Base-by-base conservation (phyloP, 2,797 vertebrate genomes). In the Pogoniulus pusillus region DNA sequence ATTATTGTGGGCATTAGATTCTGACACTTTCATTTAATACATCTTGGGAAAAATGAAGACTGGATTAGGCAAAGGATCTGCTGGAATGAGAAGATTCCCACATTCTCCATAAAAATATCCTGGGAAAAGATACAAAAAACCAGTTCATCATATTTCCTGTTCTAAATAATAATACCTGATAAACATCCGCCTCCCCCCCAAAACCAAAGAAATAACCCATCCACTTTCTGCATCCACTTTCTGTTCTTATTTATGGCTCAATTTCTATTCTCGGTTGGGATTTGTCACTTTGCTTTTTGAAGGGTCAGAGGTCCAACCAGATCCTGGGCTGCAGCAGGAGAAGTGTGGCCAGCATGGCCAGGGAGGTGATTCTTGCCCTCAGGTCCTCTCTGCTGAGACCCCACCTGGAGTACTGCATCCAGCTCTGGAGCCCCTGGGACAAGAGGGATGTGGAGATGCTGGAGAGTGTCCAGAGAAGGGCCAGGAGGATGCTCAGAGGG, bases 181-280 rank as follows among this genome's bases (percentile, higher is more conserved):
- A 23, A 75, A 29, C 26, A n/a, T n/a, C 27, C 32, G 57, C 6
- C 27, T 17, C 53, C 51, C n/a, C n/a, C 20, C 24, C 26, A 12
- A 51, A 27, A 51, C 15, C 3, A 71, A 35, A 12, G 2, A 59
- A 34, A 18, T 3, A 63, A 64, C 32, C 34, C 24, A 54, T 18
- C 1, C 0, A 4, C 7, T 1, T n/a, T n/a, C n/a, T n/a, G n/a
- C n/a, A n/a, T n/a, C n/a, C 17, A 16, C 5, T 1, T 4, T 30
- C 41, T 62, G 1, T 34, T 65, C 41, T 19, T n/a, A 20, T 34
- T 62, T 81, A 10, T 19, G 9, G 20, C 43, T 73, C 19, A 3
- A 10, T 84, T 82, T 82, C 39, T 39, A 12, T 19, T 35, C 17
- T 45, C 0, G 37, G 12, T 6, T 84, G 49, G n/a, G 13, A 77